phyloP scores from a whole-genome alignment of 2,888 invertebrate species.

The Spilarctia lutea region DNA sequence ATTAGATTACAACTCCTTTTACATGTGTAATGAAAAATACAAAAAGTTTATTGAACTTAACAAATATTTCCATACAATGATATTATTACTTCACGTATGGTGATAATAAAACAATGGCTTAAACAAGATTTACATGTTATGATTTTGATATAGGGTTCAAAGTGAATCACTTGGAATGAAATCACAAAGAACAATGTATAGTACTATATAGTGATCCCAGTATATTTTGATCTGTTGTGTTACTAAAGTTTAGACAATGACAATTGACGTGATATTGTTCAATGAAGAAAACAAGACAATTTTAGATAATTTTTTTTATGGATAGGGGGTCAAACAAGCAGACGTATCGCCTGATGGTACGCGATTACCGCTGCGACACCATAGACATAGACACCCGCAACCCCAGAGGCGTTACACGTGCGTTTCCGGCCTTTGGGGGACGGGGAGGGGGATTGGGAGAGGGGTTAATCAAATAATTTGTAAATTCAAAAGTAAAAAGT shows the following conservation, averaged over 20 bases:
- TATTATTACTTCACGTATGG: background rate
- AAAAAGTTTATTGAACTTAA: background rate
- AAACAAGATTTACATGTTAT: background rate
- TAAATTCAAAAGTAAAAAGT: background rate
- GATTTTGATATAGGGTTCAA: background rate
- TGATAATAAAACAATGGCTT: constrained; percentile 3
- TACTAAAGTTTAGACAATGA: too few species aligned
- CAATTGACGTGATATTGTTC: background rate
- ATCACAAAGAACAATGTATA: background rate
- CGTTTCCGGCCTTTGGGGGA: too few species aligned
- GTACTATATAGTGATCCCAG: background rate
- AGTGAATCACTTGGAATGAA: background rate
- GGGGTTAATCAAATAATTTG: background rate
- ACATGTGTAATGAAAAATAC: too few species aligned
- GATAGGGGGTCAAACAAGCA: too few species aligned
- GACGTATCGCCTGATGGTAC: too few species aligned
- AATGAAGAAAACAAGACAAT: background rate
- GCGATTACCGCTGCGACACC: too few species aligned
- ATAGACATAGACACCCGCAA: too few species aligned
- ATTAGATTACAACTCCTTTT: too few species aligned
- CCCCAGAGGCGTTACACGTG: too few species aligned
- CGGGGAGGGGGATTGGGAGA: too few species aligned
- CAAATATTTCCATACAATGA: background rate
- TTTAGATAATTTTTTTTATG: too few species aligned
- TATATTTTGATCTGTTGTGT: background rate